A percentile compares a stretch with the other conserved stretches of the same genome.
These are phyloP conservation scores for Graptemys geographica DNA, from an alignment of 2,797 vertebrate genomes.

Conservation along the genomic window DNA sequence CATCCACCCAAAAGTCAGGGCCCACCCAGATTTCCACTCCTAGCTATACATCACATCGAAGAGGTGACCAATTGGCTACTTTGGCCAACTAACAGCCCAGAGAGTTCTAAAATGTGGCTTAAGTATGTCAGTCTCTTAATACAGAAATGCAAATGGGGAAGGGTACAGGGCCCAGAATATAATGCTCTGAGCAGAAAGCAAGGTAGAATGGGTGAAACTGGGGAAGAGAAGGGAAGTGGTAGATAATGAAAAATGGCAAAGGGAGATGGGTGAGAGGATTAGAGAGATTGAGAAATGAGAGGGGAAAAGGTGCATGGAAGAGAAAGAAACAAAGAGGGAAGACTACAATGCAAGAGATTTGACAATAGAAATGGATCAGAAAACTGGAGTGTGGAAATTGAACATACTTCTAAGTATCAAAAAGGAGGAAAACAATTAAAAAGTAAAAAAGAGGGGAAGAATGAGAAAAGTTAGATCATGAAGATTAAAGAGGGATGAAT, in stretches of 20 bases:
- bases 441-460: neutral
- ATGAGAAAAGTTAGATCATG: neutral
- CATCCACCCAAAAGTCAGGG: no score
- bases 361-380: neutral
- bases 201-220: neutral
- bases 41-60: neutral
- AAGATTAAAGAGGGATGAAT: neutral
- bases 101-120: neutral
- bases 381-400: neutral
- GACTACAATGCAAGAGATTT: neutral
- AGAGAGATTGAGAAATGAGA: neutral
- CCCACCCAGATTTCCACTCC: no score
- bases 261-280: no score
- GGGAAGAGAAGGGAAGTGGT: neutral
- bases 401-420: neutral
- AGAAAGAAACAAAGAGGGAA: neutral
- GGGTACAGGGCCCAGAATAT: neutral
- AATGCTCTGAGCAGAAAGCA: neutral
- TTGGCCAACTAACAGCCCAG: neutral
- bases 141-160: neutral
- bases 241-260: neutral
- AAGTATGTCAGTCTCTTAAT: neutral
- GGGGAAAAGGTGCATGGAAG: neutral
- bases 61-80: neutral
- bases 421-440: neutral